Percentiles rank a stretch among this genome's conserved stretches.
These are phyloP conservation scores for Notolepis coatsorum DNA, from an alignment of 2,797 vertebrate species.

Conservation along the genomic window DNA sequence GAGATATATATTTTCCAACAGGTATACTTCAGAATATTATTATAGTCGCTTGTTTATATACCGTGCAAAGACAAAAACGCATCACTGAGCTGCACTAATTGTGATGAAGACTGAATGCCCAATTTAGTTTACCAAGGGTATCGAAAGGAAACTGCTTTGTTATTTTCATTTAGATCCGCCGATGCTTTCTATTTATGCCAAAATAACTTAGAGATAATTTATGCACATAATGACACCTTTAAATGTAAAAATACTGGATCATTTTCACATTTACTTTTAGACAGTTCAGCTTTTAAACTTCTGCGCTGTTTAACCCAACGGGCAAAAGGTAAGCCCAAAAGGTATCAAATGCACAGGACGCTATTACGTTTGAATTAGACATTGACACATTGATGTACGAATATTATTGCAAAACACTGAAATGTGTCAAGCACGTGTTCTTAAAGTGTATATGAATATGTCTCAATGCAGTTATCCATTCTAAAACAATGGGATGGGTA, in stretches of 20 bases:
- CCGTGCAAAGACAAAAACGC: constrained; percentile 31
- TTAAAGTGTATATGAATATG: constrained; percentile 36
- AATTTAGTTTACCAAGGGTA: no score
- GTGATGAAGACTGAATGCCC: constrained; percentile 45
- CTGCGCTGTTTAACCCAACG: no score
- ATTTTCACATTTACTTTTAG: constrained; percentile 36
- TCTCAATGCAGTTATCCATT: constrained; percentile 23
- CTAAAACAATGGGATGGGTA: constrained; percentile 15
- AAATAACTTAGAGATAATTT: no score
- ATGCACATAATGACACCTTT: no score
- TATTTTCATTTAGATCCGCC: constrained; percentile 8
- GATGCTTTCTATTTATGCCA: background rate
- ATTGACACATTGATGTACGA: constrained; percentile 36
- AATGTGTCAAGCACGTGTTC: constrained; percentile 46
- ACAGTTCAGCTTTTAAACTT: constrained; percentile 11
- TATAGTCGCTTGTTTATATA: no score
- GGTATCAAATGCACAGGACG: background rate
- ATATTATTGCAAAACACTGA: constrained; percentile 35
- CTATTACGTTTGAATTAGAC: constrained; percentile 15
- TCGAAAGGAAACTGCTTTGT: no score
- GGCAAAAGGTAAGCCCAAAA: background rate
- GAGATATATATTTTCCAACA: no score
- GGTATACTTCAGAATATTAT: no score
- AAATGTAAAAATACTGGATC: constrained; percentile 10
- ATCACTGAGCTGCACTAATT: constrained; percentile 50